Percentiles rank a stretch among this genome's conserved stretches.
Evolutionary conservation across 2,113 vertebrate genomes (phyloP).

Genomic region (Lycaon pictus): DNA sequence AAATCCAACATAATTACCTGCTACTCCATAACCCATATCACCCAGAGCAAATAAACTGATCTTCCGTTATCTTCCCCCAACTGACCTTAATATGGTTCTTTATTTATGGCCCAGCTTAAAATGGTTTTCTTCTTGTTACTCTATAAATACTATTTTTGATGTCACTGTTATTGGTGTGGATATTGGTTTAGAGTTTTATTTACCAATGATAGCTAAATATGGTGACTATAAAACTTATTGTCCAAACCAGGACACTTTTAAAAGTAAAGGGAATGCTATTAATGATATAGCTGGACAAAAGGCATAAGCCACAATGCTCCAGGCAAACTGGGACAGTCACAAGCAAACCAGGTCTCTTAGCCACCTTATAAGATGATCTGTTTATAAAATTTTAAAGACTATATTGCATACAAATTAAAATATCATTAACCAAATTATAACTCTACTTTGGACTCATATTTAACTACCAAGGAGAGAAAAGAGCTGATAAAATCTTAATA

Average conservation of each 20-base stretch:
- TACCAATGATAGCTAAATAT: background rate
- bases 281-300: background rate
- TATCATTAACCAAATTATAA: background rate
- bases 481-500: background rate
- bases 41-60: background rate
- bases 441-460: background rate
- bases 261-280: background rate
- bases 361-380: background rate
- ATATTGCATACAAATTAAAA: slow-evolving; percentile 5
- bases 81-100: background rate
- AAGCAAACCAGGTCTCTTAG: background rate
- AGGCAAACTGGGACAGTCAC: background rate
- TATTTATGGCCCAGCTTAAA: background rate
- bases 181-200: background rate
- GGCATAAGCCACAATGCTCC: background rate
- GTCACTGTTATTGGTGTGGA: background rate
- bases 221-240: background rate
- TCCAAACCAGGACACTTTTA: background rate
- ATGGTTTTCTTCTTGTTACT: background rate
- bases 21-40: background rate
- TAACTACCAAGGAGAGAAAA: background rate
- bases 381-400: background rate
- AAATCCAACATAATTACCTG: background rate
- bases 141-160: background rate
- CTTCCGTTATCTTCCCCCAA: background rate